Conservation (phyloP, 2,888 invertebrate genomes). For the Colostygia pectinataria region DNA sequence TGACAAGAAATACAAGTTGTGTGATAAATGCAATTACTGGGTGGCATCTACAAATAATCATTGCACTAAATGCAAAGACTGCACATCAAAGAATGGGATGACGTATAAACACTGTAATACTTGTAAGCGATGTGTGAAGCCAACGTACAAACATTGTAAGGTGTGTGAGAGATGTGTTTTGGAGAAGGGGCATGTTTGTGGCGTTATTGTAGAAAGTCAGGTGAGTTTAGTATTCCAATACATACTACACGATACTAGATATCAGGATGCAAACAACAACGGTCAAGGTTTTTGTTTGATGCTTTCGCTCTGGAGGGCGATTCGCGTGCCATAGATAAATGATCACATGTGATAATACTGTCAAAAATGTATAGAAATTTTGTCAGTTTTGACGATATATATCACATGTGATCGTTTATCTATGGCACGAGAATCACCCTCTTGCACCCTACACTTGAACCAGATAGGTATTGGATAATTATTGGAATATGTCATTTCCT, state of each 20-base stretch:
- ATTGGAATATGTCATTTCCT: too few species aligned
- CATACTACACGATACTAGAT: not conserved
- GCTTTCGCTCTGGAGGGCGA: too few species aligned
- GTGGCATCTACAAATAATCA: constrained; percentile 69
- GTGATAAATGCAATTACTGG: constrained; percentile 88
- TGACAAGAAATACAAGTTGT: constrained; percentile 88
- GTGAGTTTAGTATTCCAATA: constrained; percentile 39
- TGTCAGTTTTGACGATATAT: too few species aligned
- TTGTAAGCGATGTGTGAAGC: constrained; percentile 93
- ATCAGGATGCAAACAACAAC: too few species aligned
- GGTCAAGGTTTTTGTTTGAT: too few species aligned
- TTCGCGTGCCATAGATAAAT: too few species aligned
- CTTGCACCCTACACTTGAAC: too few species aligned
- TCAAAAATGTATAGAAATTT: too few species aligned
- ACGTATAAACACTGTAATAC: constrained; percentile 89
- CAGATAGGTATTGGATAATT: too few species aligned
- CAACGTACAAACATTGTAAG: constrained; percentile 90
- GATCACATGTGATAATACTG: too few species aligned
- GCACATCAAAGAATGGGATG: constrained; percentile 84
- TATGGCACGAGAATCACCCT: too few species aligned
- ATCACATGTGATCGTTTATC: too few species aligned
- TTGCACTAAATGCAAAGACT: constrained; percentile 66
- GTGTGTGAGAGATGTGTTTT: constrained; percentile 86
- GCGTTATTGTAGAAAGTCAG: constrained; percentile 64
- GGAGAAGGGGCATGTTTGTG: constrained; percentile 65